phyloP scores from a whole-genome alignment of 1,140 invertebrate genomes.

The Leptopilina boulardi region DNA sequence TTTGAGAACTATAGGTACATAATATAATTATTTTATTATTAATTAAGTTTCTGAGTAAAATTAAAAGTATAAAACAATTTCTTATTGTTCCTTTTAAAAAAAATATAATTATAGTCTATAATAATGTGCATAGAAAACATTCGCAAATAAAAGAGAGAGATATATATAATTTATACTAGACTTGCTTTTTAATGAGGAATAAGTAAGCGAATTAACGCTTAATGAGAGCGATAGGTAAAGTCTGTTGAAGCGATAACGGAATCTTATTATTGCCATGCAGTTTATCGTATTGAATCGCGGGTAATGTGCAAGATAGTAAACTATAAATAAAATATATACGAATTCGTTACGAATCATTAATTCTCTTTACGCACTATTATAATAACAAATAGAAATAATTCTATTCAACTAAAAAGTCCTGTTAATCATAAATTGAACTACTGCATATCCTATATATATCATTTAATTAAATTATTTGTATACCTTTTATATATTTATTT shows the following conservation, averaged over 20 bases:
- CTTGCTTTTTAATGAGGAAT: conserved; percentile 50
- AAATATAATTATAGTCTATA: neutral
- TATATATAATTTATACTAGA: conserved; percentile 24
- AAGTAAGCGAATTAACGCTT: conserved; percentile 70
- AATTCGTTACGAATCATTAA: conserved; percentile 22
- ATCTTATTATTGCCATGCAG: conserved; percentile 57
- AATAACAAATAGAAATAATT: conserved; percentile 21
- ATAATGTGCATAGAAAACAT: neutral
- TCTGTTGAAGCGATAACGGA: conserved; percentile 59
- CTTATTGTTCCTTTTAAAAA: neutral
- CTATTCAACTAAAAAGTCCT: neutral
- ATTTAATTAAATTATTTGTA: conserved; percentile 3
- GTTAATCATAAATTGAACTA: conserved; percentile 5
- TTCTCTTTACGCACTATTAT: conserved; percentile 27
- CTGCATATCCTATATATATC: conserved; percentile 36
- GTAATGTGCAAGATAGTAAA: conserved; percentile 59
- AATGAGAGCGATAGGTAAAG: conserved; percentile 66
- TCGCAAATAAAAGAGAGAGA: neutral
- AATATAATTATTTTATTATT: no score
- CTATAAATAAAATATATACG: neutral
- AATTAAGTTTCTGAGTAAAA: neutral
- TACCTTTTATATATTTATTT: neutral
- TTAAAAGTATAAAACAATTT: conserved; percentile 17
- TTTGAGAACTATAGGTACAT: no score
- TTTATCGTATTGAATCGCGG: conserved; percentile 57